Evolutionary conservation across 2,888 invertebrate genomes (phyloP).

Genomic region (Drosophila paramelanica): DNA sequence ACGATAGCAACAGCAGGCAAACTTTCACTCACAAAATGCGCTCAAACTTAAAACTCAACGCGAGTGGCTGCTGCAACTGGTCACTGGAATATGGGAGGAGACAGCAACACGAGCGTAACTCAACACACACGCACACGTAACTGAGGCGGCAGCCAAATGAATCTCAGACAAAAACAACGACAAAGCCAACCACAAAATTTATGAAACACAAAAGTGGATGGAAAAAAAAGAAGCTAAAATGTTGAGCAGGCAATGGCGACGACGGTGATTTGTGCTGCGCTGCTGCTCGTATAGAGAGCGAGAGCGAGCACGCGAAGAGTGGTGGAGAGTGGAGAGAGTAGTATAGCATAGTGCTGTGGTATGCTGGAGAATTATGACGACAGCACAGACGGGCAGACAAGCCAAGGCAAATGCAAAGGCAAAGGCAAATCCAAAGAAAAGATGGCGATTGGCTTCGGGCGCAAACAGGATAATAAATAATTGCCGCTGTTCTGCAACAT

Average conservation of each 20-base stretch:
- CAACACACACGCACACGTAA: slow-evolving; percentile 18
- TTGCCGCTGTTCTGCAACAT: slow-evolving; percentile 55
- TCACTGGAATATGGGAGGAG: slow-evolving; percentile 78
- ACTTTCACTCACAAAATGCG: slow-evolving; percentile 56
- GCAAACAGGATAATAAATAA: slow-evolving; percentile 76
- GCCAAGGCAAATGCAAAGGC: slow-evolving; percentile 12
- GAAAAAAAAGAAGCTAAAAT: slow-evolving; percentile 48
- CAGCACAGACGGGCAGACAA: slow-evolving; percentile 40
- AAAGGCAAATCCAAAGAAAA: slow-evolving; percentile 34
- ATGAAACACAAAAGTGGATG: slow-evolving; percentile 73
- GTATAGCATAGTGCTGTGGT: neutral
- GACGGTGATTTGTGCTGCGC: slow-evolving; percentile 63
- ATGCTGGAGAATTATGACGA: slow-evolving; percentile 55
- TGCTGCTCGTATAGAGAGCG: slow-evolving; percentile 1
- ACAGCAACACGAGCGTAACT: slow-evolving; percentile 23
- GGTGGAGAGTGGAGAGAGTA: neutral
- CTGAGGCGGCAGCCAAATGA: slow-evolving; percentile 43
- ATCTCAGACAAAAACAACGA: slow-evolving; percentile 59
- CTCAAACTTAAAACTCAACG: slow-evolving; percentile 47
- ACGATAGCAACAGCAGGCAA: slow-evolving; percentile 1
- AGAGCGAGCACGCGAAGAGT: slow-evolving; percentile 6
- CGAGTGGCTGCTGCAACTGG: slow-evolving; percentile 51
- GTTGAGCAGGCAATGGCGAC: slow-evolving; percentile 60
- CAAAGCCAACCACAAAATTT: slow-evolving; percentile 70
- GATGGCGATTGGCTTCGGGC: slow-evolving; percentile 66